Conservation (phyloP, 2,888 invertebrate species). For the Phasia obesa region DNA sequence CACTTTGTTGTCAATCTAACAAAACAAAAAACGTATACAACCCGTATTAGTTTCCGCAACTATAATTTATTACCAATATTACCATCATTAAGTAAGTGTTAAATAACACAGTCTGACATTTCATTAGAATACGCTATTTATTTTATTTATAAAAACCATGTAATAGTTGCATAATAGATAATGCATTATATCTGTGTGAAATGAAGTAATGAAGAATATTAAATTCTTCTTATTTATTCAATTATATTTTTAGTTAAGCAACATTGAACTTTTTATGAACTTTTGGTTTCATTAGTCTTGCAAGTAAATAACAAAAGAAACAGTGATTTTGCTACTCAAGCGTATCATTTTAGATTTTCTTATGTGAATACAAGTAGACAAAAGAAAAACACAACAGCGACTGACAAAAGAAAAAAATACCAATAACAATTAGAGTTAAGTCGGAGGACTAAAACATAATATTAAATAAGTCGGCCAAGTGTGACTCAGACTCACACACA, state of each 20-base stretch:
- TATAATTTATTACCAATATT: conserved; percentile 1
- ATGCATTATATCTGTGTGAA: background rate
- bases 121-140: conserved; percentile 31
- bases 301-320: conserved; percentile 39
- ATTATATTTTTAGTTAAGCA: conserved; percentile 9
- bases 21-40: too few species aligned
- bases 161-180: conserved; percentile 64
- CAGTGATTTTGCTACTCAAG: conserved; percentile 16
- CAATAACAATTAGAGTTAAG: too few species aligned
- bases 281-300: conserved; percentile 54
- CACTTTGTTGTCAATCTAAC: background rate
- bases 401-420: too few species aligned
- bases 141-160: conserved; percentile 8
- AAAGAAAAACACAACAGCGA: too few species aligned
- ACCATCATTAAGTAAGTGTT: conserved; percentile 3
- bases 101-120: conserved; percentile 62
- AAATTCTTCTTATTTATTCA: conserved; percentile 13
- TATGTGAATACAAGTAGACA: background rate
- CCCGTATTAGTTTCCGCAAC: background rate
- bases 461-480: too few species aligned
- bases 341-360: conserved; percentile 21
- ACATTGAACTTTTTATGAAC: conserved; percentile 67
- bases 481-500: too few species aligned
- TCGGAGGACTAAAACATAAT: too few species aligned
- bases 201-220: conserved; percentile 41